Evolutionary conservation across 2,797 vertebrate species (phyloP), one percentile per base, ranked within the genome.

Genomic region (Avahi laniger): DNA sequence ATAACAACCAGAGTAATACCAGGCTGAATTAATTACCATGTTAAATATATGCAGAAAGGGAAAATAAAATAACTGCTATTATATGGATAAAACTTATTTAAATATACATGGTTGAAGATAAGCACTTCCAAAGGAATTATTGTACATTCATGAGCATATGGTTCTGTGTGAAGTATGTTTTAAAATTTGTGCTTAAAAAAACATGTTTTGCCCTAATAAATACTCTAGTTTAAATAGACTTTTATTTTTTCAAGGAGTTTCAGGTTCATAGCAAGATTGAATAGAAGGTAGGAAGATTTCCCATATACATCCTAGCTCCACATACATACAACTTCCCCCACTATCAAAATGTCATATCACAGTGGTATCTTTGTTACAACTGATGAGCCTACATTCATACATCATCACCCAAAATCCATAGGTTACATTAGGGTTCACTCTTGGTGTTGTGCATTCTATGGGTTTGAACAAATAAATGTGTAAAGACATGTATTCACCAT

Each of bases 21-120:
- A 93, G 43, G 81, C 65, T 93, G 93, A 96, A 94, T 95, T 88
- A 90, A 93, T 95, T 91, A 91, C 35, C 93, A 96, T 86, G 79
- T 94, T 95, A 96, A 96, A 79, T 43, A 95, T 81, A 89, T 18
- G 14, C 81, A 93, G 80, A 93, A 95, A 57, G 75, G 52, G n/a
- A 65, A 96, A 94, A 80, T 90, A 83, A 93, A 97, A 87, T 95
- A 91, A 41, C 38, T 85, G 63, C 28, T 43, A 82, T 28, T 80
- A 80, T 48, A 92, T 8, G 18, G 67, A 90, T 9, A 94, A 82
- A 52, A 70, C 17, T 86, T 95, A 93, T 78, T 95, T 93, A 73
- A 89, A 96, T 79, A 87, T 59, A 79, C 35, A 72, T 54, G 10
- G 52, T 91, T 76, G 35, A 94, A 79, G 35, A 89, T 79, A 85